Conservation (phyloP, 2,797 vertebrate species). For the Sarcoramphus papa region DNA sequence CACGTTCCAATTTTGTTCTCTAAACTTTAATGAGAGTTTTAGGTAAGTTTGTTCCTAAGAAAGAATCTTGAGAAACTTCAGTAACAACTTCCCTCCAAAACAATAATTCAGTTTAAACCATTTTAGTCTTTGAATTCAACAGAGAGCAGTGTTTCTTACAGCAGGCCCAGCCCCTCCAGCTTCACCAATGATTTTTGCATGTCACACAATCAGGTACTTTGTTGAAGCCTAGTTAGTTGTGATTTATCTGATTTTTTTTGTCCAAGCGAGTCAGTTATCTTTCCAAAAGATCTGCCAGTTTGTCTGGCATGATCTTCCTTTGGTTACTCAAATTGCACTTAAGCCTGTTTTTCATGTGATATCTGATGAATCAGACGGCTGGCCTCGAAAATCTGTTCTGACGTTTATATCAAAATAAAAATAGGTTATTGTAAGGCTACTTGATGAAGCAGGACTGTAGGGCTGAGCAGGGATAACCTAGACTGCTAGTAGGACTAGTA, state of each 20-base stretch:
- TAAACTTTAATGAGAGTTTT: neutral
- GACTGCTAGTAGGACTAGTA: neutral
- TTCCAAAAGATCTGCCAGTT: neutral
- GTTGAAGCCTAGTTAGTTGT: neutral
- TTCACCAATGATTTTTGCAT: neutral
- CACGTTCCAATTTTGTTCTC: accelerated
- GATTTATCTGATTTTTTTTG: neutral
- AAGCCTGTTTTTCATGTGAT: neutral
- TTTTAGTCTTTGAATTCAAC: neutral
- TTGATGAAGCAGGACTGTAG: neutral
- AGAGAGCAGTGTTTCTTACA: neutral
- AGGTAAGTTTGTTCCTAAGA: neutral
- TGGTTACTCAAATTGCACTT: neutral
- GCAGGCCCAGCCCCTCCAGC: neutral
- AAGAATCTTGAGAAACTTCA: neutral
- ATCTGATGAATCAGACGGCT: neutral
- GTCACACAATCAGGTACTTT: neutral
- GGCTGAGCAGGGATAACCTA: neutral
- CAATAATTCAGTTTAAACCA: neutral
- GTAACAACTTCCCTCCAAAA: neutral
- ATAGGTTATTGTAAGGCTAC: neutral
- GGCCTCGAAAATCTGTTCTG: neutral
- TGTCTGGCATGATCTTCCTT: neutral
- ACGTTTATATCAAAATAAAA: neutral
- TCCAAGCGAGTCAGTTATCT: neutral